A percentile compares a stretch with the other conserved stretches of the same genome.
Evolutionary conservation across 1,140 invertebrate genomes (phyloP).

Genomic region (Caenorhabditis tropicalis): DNA sequence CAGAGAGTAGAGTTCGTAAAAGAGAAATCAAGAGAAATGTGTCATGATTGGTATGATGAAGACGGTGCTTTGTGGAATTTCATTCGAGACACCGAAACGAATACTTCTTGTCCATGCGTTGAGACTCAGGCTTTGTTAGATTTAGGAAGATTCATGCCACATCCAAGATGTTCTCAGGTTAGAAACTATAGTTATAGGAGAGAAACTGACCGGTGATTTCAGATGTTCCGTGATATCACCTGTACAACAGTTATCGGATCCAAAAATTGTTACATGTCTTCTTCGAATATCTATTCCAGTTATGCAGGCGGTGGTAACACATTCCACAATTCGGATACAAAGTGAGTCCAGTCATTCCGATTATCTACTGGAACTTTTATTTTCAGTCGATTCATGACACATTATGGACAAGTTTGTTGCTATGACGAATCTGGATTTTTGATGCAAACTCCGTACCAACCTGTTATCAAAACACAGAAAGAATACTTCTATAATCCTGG

Average conservation of each 20-base stretch:
- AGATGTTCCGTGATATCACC: constrained; percentile 70
- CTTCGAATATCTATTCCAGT: constrained; percentile 69
- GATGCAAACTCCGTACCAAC: constrained; percentile 70
- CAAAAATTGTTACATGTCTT: constrained; percentile 70
- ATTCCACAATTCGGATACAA: constrained; percentile 51
- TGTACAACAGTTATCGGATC: constrained; percentile 69
- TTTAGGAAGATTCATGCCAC: constrained; percentile 71
- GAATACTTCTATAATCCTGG: constrained; percentile 71
- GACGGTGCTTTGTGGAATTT: constrained; percentile 69
- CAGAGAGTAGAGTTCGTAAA: constrained; percentile 61
- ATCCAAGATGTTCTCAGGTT: constrained; percentile 70
- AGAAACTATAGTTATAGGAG: too few relatives aligned
- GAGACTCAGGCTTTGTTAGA: constrained; percentile 66
- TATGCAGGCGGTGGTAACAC: constrained; percentile 58
- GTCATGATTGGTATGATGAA: constrained; percentile 70
- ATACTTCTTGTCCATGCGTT: constrained; percentile 69
- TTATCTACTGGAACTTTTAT: too few relatives aligned
- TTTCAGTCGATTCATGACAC: constrained; percentile 69
- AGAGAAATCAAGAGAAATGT: constrained; percentile 71
- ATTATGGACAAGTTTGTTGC: constrained; percentile 72
- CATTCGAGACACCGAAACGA: constrained; percentile 69
- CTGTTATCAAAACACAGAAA: constrained; percentile 67
- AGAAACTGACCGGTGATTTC: neutral
- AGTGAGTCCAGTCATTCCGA: constrained; percentile 12
- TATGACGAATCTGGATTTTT: constrained; percentile 68